phyloP scores from a whole-genome alignment of 2,888 invertebrate genomes.

The Cosmia trapezina region DNA sequence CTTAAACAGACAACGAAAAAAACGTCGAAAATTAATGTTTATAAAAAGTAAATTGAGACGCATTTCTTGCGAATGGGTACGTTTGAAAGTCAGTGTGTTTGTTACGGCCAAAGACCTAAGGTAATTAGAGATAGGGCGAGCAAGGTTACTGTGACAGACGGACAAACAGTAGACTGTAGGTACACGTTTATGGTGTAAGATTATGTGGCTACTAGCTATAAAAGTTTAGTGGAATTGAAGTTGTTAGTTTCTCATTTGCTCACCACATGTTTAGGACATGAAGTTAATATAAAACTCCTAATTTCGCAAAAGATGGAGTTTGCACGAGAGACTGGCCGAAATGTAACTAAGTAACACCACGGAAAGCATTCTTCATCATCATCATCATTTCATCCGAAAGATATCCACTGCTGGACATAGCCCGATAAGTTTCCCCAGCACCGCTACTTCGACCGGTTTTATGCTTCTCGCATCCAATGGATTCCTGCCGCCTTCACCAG shows the following conservation, averaged over 20 bases:
- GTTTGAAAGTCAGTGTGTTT: slow-evolving; percentile 86
- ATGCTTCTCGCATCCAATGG: neutral
- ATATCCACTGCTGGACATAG: neutral
- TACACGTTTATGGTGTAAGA: slow-evolving; percentile 38
- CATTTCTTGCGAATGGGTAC: slow-evolving; percentile 81
- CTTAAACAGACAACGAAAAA: slow-evolving; percentile 49
- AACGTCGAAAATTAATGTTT: slow-evolving; percentile 55
- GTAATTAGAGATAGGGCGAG: slow-evolving; percentile 82
- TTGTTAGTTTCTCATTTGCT: neutral
- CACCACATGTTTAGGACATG: too few species aligned
- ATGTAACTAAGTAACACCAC: neutral
- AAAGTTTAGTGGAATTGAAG: neutral
- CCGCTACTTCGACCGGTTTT: neutral
- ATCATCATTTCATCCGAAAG: neutral
- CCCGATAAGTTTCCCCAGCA: neutral
- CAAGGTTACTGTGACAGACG: slow-evolving; percentile 75
- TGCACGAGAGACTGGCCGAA: neutral
- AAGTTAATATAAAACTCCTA: neutral
- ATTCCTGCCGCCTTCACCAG: neutral
- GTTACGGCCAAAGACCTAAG: slow-evolving; percentile 81
- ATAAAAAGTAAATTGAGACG: slow-evolving; percentile 84
- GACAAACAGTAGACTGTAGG: slow-evolving; percentile 43
- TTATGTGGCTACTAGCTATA: neutral
- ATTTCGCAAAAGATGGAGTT: neutral
- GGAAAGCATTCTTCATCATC: neutral